These are phyloP conservation scores for Drosophila baimaii DNA, from an alignment of 1,140 invertebrate genomes.

Conservation along the genomic window DNA sequence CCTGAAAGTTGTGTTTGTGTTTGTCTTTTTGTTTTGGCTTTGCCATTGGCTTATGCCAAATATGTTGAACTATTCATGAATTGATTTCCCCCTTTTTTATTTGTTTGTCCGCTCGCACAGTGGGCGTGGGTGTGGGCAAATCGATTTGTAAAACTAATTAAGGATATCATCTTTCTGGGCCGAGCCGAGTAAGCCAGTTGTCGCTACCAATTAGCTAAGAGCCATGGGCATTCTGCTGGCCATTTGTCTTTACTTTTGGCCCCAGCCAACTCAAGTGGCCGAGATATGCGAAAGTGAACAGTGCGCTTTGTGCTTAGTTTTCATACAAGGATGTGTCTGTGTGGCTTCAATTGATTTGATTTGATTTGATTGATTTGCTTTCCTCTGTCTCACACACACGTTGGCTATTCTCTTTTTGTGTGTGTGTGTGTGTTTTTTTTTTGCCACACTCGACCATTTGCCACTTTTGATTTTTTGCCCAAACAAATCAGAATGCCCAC, in stretches of 20 bases:
- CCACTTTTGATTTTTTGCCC: conserved; percentile 62
- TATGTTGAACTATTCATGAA: conserved; percentile 46
- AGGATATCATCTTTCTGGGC: conserved; percentile 42
- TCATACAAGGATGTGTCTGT: conserved; percentile 31
- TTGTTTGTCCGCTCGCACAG: conserved; percentile 3
- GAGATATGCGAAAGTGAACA: conserved; percentile 22
- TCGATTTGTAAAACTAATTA: conserved; percentile 59
- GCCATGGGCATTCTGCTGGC: conserved; percentile 8
- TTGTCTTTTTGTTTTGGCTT: conserved; percentile 32
- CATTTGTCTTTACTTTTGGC: conserved; percentile 10
- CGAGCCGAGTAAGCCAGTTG: conserved; percentile 15
- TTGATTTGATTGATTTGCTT: conserved; percentile 68
- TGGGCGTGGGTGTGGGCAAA: conserved; percentile 23
- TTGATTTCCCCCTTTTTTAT: conserved; percentile 25
- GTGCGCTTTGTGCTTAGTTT: conserved; percentile 42
- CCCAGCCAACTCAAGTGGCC: conserved; percentile 2
- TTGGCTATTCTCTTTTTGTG: neutral
- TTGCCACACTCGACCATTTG: conserved; percentile 42
- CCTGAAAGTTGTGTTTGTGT: conserved; percentile 48
- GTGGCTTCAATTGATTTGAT: conserved; percentile 59
- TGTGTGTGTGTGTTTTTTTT: conserved; percentile 3
- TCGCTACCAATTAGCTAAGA: conserved; percentile 51
- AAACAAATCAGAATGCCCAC: conserved; percentile 57
- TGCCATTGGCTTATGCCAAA: conserved; percentile 17
- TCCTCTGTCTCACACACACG: conserved; percentile 12